These are phyloP conservation scores for Onychomys arenicola DNA, from an alignment of 2,797 vertebrate species.

Conservation along the genomic window DNA sequence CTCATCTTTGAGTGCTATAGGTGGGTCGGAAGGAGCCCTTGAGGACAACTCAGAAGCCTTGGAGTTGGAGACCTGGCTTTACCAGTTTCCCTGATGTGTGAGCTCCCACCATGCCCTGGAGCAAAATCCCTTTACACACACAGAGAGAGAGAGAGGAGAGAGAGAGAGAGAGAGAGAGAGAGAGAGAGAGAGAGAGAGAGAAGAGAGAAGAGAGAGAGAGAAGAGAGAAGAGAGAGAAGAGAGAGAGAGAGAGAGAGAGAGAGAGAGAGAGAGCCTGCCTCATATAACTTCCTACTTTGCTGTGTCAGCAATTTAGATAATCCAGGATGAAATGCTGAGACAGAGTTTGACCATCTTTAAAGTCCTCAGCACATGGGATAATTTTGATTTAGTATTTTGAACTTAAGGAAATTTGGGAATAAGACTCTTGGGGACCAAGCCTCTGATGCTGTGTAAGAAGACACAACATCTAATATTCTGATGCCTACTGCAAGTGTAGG, in stretches of 20 bases:
- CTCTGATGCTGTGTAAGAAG: background rate
- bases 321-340: background rate
- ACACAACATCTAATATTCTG: accelerated
- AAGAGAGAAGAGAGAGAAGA: background rate
- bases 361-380: background rate
- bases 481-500: accelerated
- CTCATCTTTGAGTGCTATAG: background rate
- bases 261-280: background rate
- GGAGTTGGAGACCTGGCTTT: background rate
- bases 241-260: background rate
- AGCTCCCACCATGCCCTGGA: background rate
- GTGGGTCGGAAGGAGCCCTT: background rate
- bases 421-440: background rate
- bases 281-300: background rate
- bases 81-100: background rate
- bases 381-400: background rate
- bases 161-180: background rate
- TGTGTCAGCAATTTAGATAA: background rate
- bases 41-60: background rate
- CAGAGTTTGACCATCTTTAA: background rate
- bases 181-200: background rate
- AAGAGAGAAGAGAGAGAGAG: background rate
- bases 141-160: too few species aligned
- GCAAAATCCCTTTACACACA: background rate
- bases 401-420: background rate